Evolutionary conservation across 2,888 invertebrate species (phyloP).

Genomic region (Julus scanicus): DNA sequence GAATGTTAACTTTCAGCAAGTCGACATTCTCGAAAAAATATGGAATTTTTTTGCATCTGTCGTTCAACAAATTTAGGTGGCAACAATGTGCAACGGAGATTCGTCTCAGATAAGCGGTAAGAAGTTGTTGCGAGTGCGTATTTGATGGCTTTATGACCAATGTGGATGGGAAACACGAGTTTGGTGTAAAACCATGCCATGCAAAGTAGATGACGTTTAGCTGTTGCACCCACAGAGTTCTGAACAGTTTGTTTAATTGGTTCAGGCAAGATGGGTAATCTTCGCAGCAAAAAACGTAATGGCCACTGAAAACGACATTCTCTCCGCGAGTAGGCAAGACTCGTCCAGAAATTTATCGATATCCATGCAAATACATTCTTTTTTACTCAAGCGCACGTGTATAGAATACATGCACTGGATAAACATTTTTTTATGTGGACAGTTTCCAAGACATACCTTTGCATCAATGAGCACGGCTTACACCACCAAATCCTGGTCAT

Average conservation of each 20-base stretch:
- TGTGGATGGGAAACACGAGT: too few relatives aligned
- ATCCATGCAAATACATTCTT: not conserved
- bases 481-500: slow-evolving; percentile 34
- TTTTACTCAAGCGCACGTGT: not conserved
- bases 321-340: not conserved
- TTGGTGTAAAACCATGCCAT: not conserved
- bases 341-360: not conserved
- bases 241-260: not conserved
- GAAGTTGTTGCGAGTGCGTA: too few relatives aligned
- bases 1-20: too few relatives aligned
- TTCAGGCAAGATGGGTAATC: not conserved
- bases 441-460: not conserved
- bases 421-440: not conserved
- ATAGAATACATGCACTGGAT: not conserved
- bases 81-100: too few relatives aligned
- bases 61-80: too few relatives aligned
- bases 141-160: too few relatives aligned
- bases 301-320: not conserved
- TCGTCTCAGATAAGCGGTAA: too few relatives aligned
- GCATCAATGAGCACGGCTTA: not conserved
- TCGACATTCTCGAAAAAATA: too few relatives aligned
- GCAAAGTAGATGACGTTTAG: not conserved
- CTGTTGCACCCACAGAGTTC: not conserved
- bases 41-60: too few relatives aligned
- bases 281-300: not conserved